Evolutionary conservation across 2,888 invertebrate genomes (phyloP).

Genomic region (Corythucha ciliata): DNA sequence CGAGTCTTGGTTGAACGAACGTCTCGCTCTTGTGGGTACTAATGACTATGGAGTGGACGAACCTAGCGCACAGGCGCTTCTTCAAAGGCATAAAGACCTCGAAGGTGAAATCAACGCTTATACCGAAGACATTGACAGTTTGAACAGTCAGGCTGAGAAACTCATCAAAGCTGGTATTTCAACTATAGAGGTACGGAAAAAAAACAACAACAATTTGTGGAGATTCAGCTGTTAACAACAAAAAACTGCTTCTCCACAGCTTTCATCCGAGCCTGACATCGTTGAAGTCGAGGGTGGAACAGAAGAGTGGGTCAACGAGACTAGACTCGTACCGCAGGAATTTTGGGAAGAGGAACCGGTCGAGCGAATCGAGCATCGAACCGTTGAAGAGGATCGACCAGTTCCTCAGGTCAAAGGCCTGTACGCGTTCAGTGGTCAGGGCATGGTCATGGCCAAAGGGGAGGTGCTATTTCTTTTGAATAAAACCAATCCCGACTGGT

Average conservation of each 20-base stretch:
- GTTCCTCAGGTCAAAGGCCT: conserved; percentile 79
- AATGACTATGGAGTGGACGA: conserved; percentile 89
- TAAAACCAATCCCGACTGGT: conserved; percentile 97
- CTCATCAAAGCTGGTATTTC: conserved; percentile 68
- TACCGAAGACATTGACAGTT: conserved; percentile 69
- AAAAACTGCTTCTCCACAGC: conserved; percentile 37
- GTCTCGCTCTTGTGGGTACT: conserved; percentile 80
- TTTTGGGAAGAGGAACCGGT: conserved; percentile 87
- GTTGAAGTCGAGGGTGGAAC: conserved; percentile 42
- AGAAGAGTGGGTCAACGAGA: conserved; percentile 69
- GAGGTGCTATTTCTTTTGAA: conserved; percentile 87
- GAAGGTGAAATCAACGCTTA: conserved; percentile 86
- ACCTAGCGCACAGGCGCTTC: conserved; percentile 76
- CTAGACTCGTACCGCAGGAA: conserved; percentile 76
- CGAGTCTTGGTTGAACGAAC: conserved; percentile 95
- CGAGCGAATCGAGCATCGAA: conserved; percentile 72
- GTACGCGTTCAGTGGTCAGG: conserved; percentile 87
- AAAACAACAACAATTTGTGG: neutral
- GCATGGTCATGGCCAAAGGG: conserved; percentile 83
- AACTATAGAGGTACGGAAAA: conserved; percentile 46
- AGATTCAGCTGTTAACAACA: neutral
- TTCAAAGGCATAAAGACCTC: conserved; percentile 76
- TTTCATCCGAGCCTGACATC: conserved; percentile 55
- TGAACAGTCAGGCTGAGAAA: conserved; percentile 69
- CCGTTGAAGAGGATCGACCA: conserved; percentile 75